Evolutionary conservation across 2,113 vertebrate species (phyloP).

Genomic region (rabbit (Oryctolagus cuniculus)): mOryCun1.1 NC_091443.1:39243001-39243500

Average conservation of each 20-base stretch:
- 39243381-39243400: not conserved
- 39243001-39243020: not conserved
- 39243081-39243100: not conserved
- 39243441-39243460: slow-evolving; percentile 4
- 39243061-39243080: slow-evolving; percentile 18
- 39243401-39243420: not conserved
- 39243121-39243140: not conserved
- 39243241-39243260: not conserved
- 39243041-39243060: not conserved
- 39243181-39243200: not conserved
- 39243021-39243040: not conserved
- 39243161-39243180: not conserved
- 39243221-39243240: not conserved
- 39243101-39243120: not conserved
- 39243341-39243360: not conserved
- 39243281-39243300: not conserved
- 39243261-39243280: not conserved
- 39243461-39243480: not conserved
- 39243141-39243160: not conserved
- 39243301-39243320: not conserved
- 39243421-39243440: not conserved
- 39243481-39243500: slow-evolving; percentile 48
- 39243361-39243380: not conserved
- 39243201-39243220: not conserved
- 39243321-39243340: not conserved